Evolutionary conservation across 2,113 vertebrate species (phyloP), one percentile per base, ranked within the genome.

Genomic region (Aptenodytes forsteri): DNA sequence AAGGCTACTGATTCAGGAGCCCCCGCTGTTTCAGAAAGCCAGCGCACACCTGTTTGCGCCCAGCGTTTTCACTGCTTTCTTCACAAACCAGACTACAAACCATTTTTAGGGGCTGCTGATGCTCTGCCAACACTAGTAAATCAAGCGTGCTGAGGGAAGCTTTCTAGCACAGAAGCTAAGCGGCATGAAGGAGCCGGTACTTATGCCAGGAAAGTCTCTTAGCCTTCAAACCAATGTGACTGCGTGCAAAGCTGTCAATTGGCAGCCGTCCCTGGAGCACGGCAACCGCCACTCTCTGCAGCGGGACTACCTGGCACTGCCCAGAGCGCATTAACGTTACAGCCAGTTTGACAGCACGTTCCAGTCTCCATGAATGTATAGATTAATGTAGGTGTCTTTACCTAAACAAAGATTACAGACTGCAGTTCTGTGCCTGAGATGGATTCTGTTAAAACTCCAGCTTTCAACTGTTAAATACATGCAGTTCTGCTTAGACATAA

Each of bases 241-340:
- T 62, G 47, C 4, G 1, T 1, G 0, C 69, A 34, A 32, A 42
- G 38, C 40, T 47, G 84, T 11, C 0, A 1, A 6, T 1, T 3
- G 2, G 29, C 58, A 80, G 44, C 47, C 27, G 8, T 38, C 20
- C 17, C 27, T 4, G 2, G 26, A 80, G 58, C 38, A 34, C 27
- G 0, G 0, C 30, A 30, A 49, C 23, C 2, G 0, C 44, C 10
- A 1, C 2, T 40, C 38, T 12, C 36, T 3, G 0, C 67, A 26
- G 27, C 58, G n/a, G 69, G 36, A 52, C 21, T 66, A 34, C 61
- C 59, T 44, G 16, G 40, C 46, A 29, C 25, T 5, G 22, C 16
- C 58, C 34, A 47, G 27, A 38, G n/a, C 10, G 34, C 8, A 0
- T 44, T 55, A 55, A 19, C 9, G 1, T 44, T 32, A 34, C 38